Conservation (phyloP, 2,797 vertebrate genomes). For the Gephyroberyx darwinii region DNA sequence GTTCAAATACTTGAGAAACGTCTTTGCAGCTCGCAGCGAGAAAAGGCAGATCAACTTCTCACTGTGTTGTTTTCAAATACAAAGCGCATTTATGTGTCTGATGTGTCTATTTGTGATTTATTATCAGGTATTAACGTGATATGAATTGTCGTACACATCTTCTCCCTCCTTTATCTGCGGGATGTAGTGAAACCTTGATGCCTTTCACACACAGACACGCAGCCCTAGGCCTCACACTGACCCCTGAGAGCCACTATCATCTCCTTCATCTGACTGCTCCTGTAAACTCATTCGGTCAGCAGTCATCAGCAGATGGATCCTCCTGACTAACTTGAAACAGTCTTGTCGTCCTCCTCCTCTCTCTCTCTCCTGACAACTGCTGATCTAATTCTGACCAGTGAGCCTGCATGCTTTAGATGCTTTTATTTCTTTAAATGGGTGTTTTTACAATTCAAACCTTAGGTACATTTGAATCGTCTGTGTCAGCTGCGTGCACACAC, state of each 20-base stretch:
- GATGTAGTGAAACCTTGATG: not conserved
- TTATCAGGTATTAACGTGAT: not conserved
- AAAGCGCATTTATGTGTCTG: not conserved
- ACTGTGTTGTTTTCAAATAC: not conserved
- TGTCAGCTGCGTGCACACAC: not conserved
- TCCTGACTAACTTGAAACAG: slow-evolving; percentile 48
- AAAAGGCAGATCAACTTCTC: not conserved
- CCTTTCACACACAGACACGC: not conserved
- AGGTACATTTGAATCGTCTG: not conserved
- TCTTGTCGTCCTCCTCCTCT: slow-evolving; percentile 14
- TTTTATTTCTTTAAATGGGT: not conserved
- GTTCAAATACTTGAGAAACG: not conserved
- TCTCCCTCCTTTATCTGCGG: not conserved
- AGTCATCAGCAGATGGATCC: slow-evolving; percentile 34
- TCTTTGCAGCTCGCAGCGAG: not conserved
- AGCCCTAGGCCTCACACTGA: slow-evolving; percentile 3
- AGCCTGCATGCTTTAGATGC: slow-evolving; percentile 24
- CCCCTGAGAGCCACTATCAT: slow-evolving; percentile 3
- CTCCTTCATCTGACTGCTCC: slow-evolving; percentile 24
- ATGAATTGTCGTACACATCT: not conserved
- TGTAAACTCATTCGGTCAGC: slow-evolving; percentile 49
- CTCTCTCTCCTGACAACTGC: slow-evolving; percentile 36
- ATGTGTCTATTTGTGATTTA: not conserved
- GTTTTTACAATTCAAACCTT: not conserved
- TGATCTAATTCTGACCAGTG: slow-evolving; percentile 40